phyloP scores from a whole-genome alignment of 64 coral and sea anemone genomes.

The Catalaphyllia jardinei region DNA sequence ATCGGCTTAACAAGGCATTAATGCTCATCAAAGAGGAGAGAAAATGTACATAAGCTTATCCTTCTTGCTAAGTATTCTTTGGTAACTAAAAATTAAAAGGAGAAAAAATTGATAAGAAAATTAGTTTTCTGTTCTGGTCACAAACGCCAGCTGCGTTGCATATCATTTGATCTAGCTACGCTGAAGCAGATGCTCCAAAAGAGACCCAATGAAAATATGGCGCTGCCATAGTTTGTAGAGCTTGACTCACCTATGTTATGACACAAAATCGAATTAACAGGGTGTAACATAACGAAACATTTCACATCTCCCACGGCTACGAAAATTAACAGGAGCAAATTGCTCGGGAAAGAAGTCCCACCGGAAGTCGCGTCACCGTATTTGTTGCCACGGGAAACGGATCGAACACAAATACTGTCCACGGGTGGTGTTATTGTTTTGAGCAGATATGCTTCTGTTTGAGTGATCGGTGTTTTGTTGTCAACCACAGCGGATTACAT shows the following conservation, averaged over 20 bases:
- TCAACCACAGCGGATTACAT: background rate
- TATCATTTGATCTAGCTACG: no score
- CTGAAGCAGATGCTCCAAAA: no score
- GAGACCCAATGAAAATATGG: no score
- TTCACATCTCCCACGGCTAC: no score
- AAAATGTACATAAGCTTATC: background rate
- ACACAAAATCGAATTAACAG: no score
- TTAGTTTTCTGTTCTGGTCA: background rate
- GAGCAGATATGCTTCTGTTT: no score
- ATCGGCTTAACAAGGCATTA: background rate
- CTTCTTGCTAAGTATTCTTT: background rate
- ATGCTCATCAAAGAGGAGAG: background rate
- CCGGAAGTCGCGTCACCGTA: constrained; percentile 29
- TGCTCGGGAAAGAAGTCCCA: background rate
- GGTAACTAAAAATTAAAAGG: background rate
- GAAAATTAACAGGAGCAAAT: no score
- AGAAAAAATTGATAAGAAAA: background rate
- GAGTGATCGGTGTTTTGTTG: background rate
- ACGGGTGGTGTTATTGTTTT: background rate
- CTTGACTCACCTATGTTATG: no score
- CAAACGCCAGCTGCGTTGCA: background rate
- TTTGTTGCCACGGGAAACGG: constrained; percentile 20
- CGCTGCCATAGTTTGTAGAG: no score
- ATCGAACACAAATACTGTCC: background rate
- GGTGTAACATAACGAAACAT: no score